phyloP scores from a whole-genome alignment of 2,888 invertebrate genomes.

The Galerucella nymphaeae region DNA sequence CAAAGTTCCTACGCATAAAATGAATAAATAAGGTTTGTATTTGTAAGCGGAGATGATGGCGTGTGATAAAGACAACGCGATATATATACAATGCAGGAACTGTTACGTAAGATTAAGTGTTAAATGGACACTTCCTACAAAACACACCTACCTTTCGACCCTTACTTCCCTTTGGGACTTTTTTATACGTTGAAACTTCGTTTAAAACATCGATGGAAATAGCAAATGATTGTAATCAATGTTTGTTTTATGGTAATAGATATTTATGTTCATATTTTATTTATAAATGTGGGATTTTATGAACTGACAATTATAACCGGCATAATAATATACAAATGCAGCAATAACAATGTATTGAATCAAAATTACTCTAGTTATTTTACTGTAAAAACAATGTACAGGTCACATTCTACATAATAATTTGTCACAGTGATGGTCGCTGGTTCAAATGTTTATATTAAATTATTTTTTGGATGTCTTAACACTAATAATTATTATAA shows the following conservation, averaged over 20 bases:
- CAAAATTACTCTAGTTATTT: no score
- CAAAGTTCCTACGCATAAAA: constrained; percentile 16
- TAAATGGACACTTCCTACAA: constrained; percentile 58
- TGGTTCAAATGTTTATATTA: no score
- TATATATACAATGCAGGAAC: constrained; percentile 27
- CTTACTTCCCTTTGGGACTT: constrained; percentile 7
- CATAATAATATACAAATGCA: no score
- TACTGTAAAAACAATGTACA: no score
- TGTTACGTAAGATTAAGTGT: constrained; percentile 49
- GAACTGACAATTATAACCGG: no score
- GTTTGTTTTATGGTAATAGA: constrained; percentile 17
- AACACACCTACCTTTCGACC: constrained; percentile 45
- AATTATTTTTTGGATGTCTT: no score
- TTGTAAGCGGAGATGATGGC: constrained; percentile 30
- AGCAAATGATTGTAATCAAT: neutral
- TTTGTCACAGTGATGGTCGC: no score
- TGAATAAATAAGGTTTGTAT: constrained; percentile 19
- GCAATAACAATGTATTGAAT: no score
- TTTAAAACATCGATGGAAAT: neutral
- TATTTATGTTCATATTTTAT: neutral
- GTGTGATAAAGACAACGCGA: constrained; percentile 37
- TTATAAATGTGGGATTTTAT: no score
- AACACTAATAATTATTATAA: no score
- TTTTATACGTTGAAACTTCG: constrained; percentile 3
- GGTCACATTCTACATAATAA: no score